These are phyloP conservation scores for Cylloceria caligata DNA, from an alignment of 2,888 invertebrate genomes.

Conservation along the genomic window DNA sequence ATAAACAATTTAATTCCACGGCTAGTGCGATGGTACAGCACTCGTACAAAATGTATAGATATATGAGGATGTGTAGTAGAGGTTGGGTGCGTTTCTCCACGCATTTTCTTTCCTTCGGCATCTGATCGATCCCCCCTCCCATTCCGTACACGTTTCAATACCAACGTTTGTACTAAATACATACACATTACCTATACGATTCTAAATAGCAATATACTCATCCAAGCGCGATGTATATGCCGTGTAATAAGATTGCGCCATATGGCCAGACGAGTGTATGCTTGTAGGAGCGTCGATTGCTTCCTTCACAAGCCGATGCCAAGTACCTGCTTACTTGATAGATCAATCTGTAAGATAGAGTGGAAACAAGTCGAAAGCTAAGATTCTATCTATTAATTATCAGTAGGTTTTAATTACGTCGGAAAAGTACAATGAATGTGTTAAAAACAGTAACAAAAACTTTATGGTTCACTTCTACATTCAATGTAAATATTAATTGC, in stretches of 20 bases:
- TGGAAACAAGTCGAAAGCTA: constrained; percentile 10
- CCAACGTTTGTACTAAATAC: constrained; percentile 1
- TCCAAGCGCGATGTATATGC: constrained; percentile 25
- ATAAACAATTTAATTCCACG: constrained; percentile 53
- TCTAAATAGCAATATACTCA: constrained; percentile 14
- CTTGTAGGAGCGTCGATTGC: constrained; percentile 32
- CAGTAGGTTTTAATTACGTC: constrained; percentile 48
- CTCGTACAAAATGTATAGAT: neutral
- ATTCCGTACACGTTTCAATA: constrained; percentile 42
- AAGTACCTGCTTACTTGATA: constrained; percentile 27
- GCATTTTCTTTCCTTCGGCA: constrained; percentile 43
- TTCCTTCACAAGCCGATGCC: constrained; percentile 20
- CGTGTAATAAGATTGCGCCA: constrained; percentile 43
- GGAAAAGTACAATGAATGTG: constrained; percentile 17
- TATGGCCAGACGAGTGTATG: constrained; percentile 38
- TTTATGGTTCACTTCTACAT: neutral
- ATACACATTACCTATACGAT: neutral
- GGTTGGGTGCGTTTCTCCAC: constrained; percentile 48
- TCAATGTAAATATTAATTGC: neutral
- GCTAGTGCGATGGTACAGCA: neutral
- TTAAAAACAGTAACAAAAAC: neutral
- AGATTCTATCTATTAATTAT: constrained; percentile 51
- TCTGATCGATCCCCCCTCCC: constrained; percentile 51
- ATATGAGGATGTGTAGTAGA: constrained; percentile 18
- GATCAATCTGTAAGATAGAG: constrained; percentile 9